Evolutionary conservation across 2,797 vertebrate genomes (phyloP).

Genomic region (Ceyx erithaca): DNA sequence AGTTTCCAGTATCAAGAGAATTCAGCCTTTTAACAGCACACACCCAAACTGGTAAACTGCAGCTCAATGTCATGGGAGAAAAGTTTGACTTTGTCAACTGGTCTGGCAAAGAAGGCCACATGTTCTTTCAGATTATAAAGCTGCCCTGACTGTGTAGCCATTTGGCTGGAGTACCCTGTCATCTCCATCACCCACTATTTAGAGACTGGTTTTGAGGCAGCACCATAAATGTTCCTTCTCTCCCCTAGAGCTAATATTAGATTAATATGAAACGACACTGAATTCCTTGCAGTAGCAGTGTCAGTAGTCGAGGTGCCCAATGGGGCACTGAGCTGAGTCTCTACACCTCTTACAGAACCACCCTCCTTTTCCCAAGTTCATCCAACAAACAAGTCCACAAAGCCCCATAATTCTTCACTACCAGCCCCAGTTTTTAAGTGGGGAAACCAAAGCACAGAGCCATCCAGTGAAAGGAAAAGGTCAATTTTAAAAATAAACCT

Average conservation of each 20-base stretch:
- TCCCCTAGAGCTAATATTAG: constrained; percentile 47
- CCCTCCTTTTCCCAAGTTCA: neutral
- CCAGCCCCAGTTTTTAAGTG: neutral
- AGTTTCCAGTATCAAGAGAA: constrained; percentile 62
- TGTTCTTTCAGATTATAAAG: constrained; percentile 15
- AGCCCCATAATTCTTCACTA: neutral
- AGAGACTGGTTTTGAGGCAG: constrained; percentile 42
- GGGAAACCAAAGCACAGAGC: constrained; percentile 10
- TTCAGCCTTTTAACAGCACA: constrained; percentile 50
- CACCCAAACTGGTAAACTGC: constrained; percentile 56
- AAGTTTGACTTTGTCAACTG: constrained; percentile 30
- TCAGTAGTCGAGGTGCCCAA: neutral
- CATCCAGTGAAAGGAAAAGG: constrained; percentile 41
- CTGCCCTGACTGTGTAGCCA: neutral
- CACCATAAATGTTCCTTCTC: neutral
- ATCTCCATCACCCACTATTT: constrained; percentile 41
- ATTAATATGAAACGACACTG: constrained; percentile 43
- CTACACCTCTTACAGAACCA: neutral
- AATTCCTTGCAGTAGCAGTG: neutral
- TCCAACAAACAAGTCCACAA: neutral
- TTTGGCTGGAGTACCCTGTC: constrained; percentile 52
- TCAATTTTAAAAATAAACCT: constrained; percentile 68
- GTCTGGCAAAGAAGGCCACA: neutral
- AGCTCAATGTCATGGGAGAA: constrained; percentile 13
- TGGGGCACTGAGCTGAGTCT: neutral